phyloP scores from a whole-genome alignment of 2,113 vertebrate genomes.

The Columbina picui region DNA sequence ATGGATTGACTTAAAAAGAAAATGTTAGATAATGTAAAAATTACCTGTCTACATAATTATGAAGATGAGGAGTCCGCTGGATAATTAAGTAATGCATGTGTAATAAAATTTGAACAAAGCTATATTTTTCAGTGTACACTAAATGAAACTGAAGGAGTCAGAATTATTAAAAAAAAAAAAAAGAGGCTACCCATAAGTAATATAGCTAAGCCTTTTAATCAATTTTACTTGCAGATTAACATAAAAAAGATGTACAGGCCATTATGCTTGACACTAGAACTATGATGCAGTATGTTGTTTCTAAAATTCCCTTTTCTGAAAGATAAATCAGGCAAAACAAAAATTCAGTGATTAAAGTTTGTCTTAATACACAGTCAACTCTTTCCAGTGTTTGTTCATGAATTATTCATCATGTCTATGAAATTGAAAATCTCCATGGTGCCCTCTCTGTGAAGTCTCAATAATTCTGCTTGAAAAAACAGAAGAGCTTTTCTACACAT shows the following conservation, averaged over 20 bases:
- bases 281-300: not conserved
- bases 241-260: not conserved
- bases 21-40: not conserved
- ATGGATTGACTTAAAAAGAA: not conserved
- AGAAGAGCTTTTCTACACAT: not conserved
- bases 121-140: not conserved
- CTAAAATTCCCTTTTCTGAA: not conserved
- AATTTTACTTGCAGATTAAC: not conserved
- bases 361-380: not conserved
- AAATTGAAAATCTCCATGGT: not conserved
- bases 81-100: not conserved
- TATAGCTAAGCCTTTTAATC: not conserved
- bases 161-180: not conserved
- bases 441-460: not conserved
- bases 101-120: not conserved
- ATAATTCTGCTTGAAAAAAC: conserved; percentile 5
- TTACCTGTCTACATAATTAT: not conserved
- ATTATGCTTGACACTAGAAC: not conserved
- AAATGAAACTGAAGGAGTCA: not conserved
- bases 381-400: not conserved
- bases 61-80: not conserved
- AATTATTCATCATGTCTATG: not conserved
- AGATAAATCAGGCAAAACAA: not conserved
- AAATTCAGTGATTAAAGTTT: not conserved
- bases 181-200: not conserved